Base-by-base conservation (phyloP, 2,888 invertebrate species). In the Cryptus armator region DNA sequence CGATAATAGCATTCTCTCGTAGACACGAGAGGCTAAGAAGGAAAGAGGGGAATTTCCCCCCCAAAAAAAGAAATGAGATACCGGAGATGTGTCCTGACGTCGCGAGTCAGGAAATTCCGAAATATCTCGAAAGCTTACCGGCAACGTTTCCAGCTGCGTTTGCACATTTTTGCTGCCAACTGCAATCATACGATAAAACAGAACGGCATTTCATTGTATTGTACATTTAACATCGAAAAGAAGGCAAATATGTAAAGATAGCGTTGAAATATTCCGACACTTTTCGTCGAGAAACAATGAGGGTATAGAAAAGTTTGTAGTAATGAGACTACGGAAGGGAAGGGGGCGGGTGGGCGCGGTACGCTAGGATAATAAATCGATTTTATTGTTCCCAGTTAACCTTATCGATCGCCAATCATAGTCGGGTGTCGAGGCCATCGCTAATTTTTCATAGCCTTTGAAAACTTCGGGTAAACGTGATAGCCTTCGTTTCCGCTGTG, bases 121-220 rank as follows among this genome's bases (percentile, higher is more conserved):
- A 24, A 32, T 5, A 9, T 32, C 14, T 62, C n/a, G 29, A 6
- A 37, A 9, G 19, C 88, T 88, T 85, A 89, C 88, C 71, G 77
- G 53, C 16, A 68, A 56, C 29, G 75, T 37, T 72, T 43, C 84
- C 78, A 84, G 62, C 67, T 86, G 70, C 6, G 85, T 70, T 70
- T 71, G 51, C 29, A 67, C 66, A 53, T 62, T 81, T 75, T 76
- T 80, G 59, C 84, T 86, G 84, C 83, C 70, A 80, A 76, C 89
- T 89, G 88, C 10, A 89, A 89, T 78, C 77, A 85, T 70, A 89
- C 70, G 83, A 59, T 10, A 16, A 53, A 37, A 66, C 71, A n/a
- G 72, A 43, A 66, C 14, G 24, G 5, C 1, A 14, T 10, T 29
- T 62, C 48, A 24, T 66, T 37, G 10, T 10, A 24, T 16, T 12